Evolutionary conservation across 1,140 invertebrate genomes (phyloP), one percentile per base, ranked within the genome.

Genomic region (Trichogramma pretiosum): DNA sequence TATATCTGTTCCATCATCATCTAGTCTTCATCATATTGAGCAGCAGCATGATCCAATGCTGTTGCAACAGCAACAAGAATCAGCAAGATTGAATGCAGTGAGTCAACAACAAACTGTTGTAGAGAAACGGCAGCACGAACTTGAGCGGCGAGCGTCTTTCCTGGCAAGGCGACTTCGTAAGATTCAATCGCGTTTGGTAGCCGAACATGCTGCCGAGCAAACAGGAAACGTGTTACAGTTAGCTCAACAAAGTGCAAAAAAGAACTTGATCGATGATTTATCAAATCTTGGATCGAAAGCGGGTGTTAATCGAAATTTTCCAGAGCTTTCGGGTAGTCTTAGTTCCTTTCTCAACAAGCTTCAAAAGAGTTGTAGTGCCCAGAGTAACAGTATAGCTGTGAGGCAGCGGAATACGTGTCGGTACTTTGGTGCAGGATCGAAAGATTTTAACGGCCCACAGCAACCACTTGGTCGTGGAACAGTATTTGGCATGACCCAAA

Each of bases 151-250:
- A 53, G 76, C 79, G 43, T 81, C 85, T 4, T 82, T 83, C 61
- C 64, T 93, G 39, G 56, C 84, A 53, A 73, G 85, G 45, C 72
- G 89, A 35, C 65, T 91, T 28, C 69, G 82, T 1, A 87, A 89
- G 59, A 64, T 89, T 7, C 87, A 92, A 64, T 76, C 80, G 0
- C 73, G 78, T 39, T 69, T 81, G 14, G 72, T 89, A 52, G 84
- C 87, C 11, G 78, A 78, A 39, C 85, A 90, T 61, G 74, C 82
- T 19, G 80, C 80, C 40, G 81, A 85, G 46, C 85, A 93, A 64
- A 77, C 85, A 2, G 75, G 77, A 13, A 77, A 81, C 44, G 75
- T 89, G 45, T 70, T 90, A 60, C 81, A 85, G 60, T 67, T 84
- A 62, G 78, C 84, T 32, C 78, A 82, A 47, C 74, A 62, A 67